Conservation (phyloP, 2,797 vertebrate species). For the Odontamblyopus rebecca region DNA sequence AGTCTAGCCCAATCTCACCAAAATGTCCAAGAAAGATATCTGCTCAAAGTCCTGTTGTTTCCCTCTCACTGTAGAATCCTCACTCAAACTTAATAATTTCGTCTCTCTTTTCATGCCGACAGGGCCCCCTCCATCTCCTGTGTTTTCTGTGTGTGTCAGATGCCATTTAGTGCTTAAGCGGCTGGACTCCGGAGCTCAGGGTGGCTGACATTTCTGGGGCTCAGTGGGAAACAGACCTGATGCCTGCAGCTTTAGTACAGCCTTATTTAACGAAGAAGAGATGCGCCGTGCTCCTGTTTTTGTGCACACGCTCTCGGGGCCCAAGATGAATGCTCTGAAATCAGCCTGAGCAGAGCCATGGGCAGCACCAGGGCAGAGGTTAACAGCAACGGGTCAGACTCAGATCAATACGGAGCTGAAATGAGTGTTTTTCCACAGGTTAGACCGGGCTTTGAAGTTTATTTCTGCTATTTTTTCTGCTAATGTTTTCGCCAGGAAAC, state of each 20-base stretch:
- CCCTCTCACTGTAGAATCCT: too few relatives aligned
- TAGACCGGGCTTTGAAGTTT: background rate
- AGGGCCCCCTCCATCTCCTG: background rate
- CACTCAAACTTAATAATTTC: background rate
- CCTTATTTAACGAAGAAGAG: constrained; percentile 10
- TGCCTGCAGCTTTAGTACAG: constrained; percentile 2
- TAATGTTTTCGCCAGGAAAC: background rate
- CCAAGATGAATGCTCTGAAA: background rate
- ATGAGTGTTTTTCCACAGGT: background rate
- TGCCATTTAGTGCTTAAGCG: constrained; percentile 40
- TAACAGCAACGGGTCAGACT: background rate
- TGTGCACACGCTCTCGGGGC: background rate
- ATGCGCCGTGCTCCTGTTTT: background rate
- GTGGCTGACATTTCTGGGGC: constrained; percentile 38
- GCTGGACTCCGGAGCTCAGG: constrained; percentile 30
- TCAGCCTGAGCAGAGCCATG: background rate
- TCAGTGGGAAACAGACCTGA: constrained; percentile 21
- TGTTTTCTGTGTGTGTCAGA: constrained; percentile 17
- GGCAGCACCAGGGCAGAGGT: constrained; percentile 4
- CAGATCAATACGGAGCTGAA: background rate
- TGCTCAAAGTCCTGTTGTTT: too few relatives aligned
- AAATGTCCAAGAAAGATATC: too few relatives aligned
- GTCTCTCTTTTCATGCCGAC: background rate
- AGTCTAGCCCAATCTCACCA: too few relatives aligned
- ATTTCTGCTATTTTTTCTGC: background rate